Conservation (phyloP, 64 coral and sea anemone genomes). For the Cladopsammia gracilis region DNA sequence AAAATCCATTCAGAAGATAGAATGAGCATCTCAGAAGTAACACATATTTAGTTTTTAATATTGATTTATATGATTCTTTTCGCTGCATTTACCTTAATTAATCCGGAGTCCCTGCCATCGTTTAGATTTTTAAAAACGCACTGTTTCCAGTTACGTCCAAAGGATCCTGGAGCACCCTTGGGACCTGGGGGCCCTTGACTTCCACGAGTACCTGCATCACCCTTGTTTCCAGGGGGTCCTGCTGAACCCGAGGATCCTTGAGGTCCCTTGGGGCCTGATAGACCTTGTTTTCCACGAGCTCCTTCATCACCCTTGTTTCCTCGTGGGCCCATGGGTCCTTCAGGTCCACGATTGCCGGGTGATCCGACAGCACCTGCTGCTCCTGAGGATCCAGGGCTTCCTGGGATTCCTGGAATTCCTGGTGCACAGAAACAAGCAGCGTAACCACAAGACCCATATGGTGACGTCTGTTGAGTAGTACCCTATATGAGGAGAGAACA, state of each 20-base stretch:
- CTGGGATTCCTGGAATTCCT: too few relatives aligned
- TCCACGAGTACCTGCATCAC: background rate
- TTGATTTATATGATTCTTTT: too few relatives aligned
- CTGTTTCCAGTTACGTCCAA: constrained; percentile 9
- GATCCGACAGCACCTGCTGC: too few relatives aligned
- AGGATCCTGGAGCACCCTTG: background rate
- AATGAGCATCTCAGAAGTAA: too few relatives aligned
- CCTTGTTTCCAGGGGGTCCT: background rate
- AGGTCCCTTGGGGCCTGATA: background rate
- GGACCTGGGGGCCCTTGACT: background rate
- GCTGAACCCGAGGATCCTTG: too few relatives aligned
- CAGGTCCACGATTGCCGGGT: background rate
- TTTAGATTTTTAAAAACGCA: background rate
- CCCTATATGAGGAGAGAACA: background rate
- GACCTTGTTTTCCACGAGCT: background rate
- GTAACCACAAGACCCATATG: background rate
- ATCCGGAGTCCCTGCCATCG: background rate
- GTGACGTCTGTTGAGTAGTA: background rate
- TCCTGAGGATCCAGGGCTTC: too few relatives aligned
- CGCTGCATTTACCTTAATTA: too few relatives aligned
- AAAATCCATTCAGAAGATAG: too few relatives aligned
- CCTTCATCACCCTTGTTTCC: background rate
- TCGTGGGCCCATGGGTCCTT: too few relatives aligned
- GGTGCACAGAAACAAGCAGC: background rate
- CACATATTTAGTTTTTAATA: too few relatives aligned